Percentiles rank a stretch among this genome's conserved stretches.
These are phyloP conservation scores for Psammodynastes pulverulentus DNA, from an alignment of 2,113 vertebrate species.

Conservation along the genomic window DNA sequence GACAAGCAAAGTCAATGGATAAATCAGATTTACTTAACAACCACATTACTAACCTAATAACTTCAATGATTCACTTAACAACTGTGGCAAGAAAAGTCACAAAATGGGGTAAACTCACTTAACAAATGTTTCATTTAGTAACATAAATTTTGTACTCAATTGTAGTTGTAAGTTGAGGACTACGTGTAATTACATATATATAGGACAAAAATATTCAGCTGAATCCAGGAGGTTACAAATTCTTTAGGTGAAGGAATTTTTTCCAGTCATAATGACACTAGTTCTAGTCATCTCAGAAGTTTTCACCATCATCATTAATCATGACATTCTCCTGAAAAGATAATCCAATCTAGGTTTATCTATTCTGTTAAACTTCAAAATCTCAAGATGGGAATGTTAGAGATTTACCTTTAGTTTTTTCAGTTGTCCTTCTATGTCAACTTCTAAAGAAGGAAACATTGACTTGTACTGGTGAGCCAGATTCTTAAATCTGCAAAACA, in stretches of 20 bases:
- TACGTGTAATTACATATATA: not conserved
- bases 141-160: not conserved
- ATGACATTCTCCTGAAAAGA: not conserved
- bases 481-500: constrained; percentile 85
- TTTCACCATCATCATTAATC: not conserved
- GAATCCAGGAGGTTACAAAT: not conserved
- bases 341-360: not conserved
- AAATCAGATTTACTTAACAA: not conserved
- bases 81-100: not conserved
- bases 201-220: not conserved
- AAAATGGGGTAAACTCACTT: not conserved
- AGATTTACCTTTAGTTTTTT: constrained; percentile 86
- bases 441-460: constrained; percentile 88
- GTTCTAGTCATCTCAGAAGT: not conserved
- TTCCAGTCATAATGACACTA: not conserved
- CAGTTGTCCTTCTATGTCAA: constrained; percentile 87
- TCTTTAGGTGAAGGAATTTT: not conserved
- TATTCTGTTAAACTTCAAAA: not conserved
- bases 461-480: constrained; percentile 90
- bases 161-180: not conserved
- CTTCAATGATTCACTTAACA: not conserved
- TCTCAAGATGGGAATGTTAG: not conserved
- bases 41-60: not conserved
- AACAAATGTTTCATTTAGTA: not conserved
- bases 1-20: not conserved